Conservation (phyloP, 2,888 invertebrate genomes). For the Tachina grossa region DNA sequence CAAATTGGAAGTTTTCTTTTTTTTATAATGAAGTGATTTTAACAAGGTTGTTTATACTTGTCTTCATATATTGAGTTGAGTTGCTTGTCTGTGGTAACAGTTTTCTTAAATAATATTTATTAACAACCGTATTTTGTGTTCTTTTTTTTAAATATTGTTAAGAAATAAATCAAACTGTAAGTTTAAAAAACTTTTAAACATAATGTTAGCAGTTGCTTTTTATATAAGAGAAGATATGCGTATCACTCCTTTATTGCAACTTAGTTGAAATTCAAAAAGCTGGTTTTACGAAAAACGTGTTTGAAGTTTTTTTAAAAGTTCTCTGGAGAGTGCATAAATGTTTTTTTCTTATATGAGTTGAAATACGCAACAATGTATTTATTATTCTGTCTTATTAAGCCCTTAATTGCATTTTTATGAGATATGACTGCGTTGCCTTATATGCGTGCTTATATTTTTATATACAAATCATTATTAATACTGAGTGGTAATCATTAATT, state of each 20-base stretch:
- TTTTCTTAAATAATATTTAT: conserved; percentile 17
- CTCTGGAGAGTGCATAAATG: no score
- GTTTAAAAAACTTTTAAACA: neutral
- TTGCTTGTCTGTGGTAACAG: conserved; percentile 1
- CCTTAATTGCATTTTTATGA: conserved; percentile 3
- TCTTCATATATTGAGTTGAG: neutral
- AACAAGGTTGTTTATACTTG: conserved; percentile 50
- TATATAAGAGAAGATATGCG: no score
- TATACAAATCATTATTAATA: conserved; percentile 1
- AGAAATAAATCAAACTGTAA: neutral
- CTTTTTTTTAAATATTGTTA: neutral
- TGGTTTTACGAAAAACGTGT: no score
- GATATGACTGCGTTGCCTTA: neutral
- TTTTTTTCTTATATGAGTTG: no score
- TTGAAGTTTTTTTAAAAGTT: no score
- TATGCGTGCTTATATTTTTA: neutral
- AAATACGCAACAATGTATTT: no score
- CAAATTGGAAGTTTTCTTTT: conserved; percentile 10
- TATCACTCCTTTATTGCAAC: no score
- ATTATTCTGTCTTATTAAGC: no score
- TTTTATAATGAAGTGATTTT: conserved; percentile 11
- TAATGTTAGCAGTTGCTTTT: no score
- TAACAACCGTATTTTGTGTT: conserved; percentile 47
- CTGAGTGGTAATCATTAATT: neutral
- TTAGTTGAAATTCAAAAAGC: no score